A percentile compares a stretch with the other conserved stretches of the same genome.
phyloP scores from a whole-genome alignment of 1,140 invertebrate genomes.

The Dendroctonus ponderosae region DNA sequence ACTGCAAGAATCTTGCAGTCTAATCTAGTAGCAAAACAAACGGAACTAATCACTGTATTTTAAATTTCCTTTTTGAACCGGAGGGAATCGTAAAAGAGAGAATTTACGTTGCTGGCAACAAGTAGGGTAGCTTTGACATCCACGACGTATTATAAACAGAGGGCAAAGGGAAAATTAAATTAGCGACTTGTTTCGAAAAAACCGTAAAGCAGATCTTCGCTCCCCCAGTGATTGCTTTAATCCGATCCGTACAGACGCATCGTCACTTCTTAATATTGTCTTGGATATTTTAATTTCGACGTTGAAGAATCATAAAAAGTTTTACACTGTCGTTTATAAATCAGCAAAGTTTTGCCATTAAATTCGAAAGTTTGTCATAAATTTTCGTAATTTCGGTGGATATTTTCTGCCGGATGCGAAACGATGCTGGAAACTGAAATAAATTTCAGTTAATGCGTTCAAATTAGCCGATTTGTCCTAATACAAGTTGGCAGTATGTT shows the following conservation, averaged over 20 bases:
- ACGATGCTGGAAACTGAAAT: too few species aligned
- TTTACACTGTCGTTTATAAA: slow-evolving; percentile 28
- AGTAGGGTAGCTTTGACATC: slow-evolving; percentile 46
- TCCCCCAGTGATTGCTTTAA: slow-evolving; percentile 40
- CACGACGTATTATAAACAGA: slow-evolving; percentile 45
- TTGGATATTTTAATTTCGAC: slow-evolving; percentile 35
- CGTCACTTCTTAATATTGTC: slow-evolving; percentile 35
- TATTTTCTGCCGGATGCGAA: too few species aligned
- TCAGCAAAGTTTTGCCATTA: slow-evolving; percentile 6
- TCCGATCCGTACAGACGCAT: slow-evolving; percentile 39
- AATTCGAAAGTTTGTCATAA: too few species aligned
- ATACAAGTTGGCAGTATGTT: too few species aligned
- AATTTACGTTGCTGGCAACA: slow-evolving; percentile 42
- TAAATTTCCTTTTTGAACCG: slow-evolving; percentile 12
- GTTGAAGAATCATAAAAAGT: slow-evolving; percentile 35
- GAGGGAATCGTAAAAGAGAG: slow-evolving; percentile 24
- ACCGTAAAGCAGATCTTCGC: slow-evolving; percentile 36
- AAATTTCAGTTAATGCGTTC: too few species aligned
- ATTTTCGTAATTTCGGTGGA: too few species aligned
- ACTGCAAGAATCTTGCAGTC: too few species aligned
- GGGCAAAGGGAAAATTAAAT: slow-evolving; percentile 44
- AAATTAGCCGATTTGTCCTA: too few species aligned
- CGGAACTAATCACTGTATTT: too few species aligned
- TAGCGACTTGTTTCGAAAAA: slow-evolving; percentile 39
- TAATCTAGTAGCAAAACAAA: too few species aligned